These are phyloP conservation scores for Hipposideros armiger DNA, from an alignment of 2,113 vertebrate genomes.

Conservation along the genomic window DNA sequence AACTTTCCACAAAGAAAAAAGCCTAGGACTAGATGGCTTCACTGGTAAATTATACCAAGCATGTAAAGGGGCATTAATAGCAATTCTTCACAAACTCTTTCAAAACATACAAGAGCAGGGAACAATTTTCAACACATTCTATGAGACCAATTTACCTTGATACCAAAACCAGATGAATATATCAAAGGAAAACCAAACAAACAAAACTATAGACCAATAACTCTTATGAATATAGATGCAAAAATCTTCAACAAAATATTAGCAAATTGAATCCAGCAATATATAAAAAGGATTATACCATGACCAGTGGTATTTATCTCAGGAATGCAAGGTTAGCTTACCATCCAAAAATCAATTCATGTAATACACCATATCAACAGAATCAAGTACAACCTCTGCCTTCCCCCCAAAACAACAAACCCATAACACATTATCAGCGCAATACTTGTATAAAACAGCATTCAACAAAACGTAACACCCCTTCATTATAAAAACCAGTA, in stretches of 20 bases:
- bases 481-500: background rate
- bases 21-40: background rate
- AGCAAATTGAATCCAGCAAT: background rate
- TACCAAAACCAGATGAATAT: background rate
- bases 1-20: background rate
- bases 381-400: background rate
- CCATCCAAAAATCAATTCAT: background rate
- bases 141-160: background rate
- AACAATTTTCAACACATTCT: background rate
- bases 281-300: background rate
- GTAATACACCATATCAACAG: background rate
- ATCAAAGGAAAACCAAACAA: background rate
- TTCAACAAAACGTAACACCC: background rate
- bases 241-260: background rate
- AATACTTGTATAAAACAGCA: background rate
- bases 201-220: background rate
- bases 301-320: background rate
- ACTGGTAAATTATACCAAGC: background rate
- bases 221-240: background rate
- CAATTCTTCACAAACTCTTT: background rate
- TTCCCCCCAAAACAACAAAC: background rate
- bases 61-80: background rate
- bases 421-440: background rate
- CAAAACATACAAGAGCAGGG: background rate
- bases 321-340: background rate